Evolutionary conservation across 2,113 vertebrate species (phyloP).

Genomic region (Hippocampus barbouri): DNA sequence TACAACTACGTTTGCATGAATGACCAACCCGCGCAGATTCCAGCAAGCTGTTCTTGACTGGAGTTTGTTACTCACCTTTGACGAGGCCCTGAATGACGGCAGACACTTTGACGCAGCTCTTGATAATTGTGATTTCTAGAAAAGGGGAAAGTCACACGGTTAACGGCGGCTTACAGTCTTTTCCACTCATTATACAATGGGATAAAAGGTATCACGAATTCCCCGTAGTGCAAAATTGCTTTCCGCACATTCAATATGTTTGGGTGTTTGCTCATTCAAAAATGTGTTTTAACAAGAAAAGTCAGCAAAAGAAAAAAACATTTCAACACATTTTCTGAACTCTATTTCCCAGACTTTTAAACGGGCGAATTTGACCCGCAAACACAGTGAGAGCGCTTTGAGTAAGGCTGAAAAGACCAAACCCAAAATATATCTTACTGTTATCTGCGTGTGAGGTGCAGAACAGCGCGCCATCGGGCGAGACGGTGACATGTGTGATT

Average conservation of each 20-base stretch:
- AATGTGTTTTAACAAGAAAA: no score
- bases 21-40: neutral
- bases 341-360: neutral
- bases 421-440: conserved; percentile 74
- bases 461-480: conserved; percentile 80
- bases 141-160: conserved; percentile 4
- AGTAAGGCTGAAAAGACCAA: neutral
- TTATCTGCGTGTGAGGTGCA: conserved; percentile 89
- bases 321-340: no score
- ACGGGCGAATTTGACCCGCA: neutral
- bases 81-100: conserved; percentile 90
- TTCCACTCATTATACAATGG: neutral
- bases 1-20: neutral
- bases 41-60: neutral
- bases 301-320: neutral
- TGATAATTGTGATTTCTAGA: conserved; percentile 84
- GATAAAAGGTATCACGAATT: no score
- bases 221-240: no score
- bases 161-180: neutral
- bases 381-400: no score
- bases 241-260: no score
- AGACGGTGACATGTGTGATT: conserved; percentile 80
- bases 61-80: conserved; percentile 74
- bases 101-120: conserved; percentile 80
- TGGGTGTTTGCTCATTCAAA: no score